phyloP scores from a whole-genome alignment of 2,888 invertebrate genomes.

The Ischnura elegans region DNA sequence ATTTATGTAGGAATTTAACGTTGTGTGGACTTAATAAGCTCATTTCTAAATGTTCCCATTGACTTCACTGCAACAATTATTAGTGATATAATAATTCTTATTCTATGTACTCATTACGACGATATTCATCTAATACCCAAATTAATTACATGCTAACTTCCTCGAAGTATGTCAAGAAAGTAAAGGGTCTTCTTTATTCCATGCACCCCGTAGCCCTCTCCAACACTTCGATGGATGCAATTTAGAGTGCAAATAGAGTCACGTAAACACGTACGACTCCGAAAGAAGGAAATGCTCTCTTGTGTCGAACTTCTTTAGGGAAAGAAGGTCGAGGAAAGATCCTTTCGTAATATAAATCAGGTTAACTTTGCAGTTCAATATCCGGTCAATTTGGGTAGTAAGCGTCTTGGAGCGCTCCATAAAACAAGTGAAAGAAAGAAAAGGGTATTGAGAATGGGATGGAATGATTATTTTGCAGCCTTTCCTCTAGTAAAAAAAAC shows the following conservation, averaged over 20 bases:
- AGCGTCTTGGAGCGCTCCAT: background rate
- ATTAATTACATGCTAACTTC: background rate
- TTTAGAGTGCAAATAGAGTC: conserved; percentile 15
- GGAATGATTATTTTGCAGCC: background rate
- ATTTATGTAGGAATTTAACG: too few relatives aligned
- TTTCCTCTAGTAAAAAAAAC: background rate
- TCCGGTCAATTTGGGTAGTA: background rate
- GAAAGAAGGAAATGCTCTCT: background rate
- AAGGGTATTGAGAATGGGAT: background rate
- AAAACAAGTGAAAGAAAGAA: background rate
- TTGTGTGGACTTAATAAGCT: too few relatives aligned
- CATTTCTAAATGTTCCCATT: too few relatives aligned
- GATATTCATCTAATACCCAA: background rate
- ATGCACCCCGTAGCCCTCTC: background rate
- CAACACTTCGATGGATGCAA: background rate
- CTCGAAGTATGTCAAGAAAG: background rate
- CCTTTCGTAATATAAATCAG: conserved; percentile 26
- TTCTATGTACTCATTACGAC: too few relatives aligned
- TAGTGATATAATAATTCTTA: too few relatives aligned
- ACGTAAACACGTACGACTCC: conserved; percentile 21
- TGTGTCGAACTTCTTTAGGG: conserved; percentile 8
- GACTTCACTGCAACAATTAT: too few relatives aligned
- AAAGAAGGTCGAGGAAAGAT: background rate
- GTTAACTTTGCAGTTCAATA: conserved; percentile 8
- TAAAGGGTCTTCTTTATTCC: background rate